Conservation (phyloP, 2,797 vertebrate species). For the Sebastes minor region DNA sequence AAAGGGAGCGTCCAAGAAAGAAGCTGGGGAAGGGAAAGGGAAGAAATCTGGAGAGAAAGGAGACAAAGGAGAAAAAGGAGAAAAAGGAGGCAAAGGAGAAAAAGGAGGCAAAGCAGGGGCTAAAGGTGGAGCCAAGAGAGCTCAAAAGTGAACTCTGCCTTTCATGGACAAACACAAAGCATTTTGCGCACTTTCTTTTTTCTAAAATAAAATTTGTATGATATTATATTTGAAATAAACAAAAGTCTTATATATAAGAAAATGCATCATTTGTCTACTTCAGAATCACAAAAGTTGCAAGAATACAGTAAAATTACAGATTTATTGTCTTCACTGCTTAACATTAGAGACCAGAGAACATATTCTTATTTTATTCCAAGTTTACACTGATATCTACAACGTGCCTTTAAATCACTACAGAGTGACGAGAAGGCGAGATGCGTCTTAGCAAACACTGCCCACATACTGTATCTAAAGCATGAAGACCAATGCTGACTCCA, state of each 20-base stretch:
- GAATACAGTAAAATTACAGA: constrained; percentile 56
- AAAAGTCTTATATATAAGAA: neutral
- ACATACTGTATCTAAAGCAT: constrained; percentile 44
- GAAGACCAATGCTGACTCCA: constrained; percentile 47
- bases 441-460: constrained; percentile 33
- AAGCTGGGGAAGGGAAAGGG: constrained; percentile 58
- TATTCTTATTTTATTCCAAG: constrained; percentile 47
- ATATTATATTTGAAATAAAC: constrained; percentile 59
- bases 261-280: neutral
- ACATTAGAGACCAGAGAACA: constrained; percentile 68
- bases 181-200: constrained; percentile 58
- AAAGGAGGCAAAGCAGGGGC: constrained; percentile 68
- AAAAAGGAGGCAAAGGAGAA: constrained; percentile 46
- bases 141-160: constrained; percentile 75
- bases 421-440: constrained; percentile 34
- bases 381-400: constrained; percentile 71
- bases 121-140: constrained; percentile 77
- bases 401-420: constrained; percentile 37
- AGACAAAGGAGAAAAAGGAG: constrained; percentile 57
- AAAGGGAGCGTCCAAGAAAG: constrained; percentile 56
- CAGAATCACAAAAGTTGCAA: neutral
- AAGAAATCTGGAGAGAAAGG: constrained; percentile 61
- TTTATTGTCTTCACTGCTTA: constrained; percentile 76
- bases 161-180: constrained; percentile 4
- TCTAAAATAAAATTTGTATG: constrained; percentile 58